These are phyloP conservation scores for Poecilobothrus nobilitatus DNA, from an alignment of 2,888 invertebrate genomes.

Conservation along the genomic window DNA sequence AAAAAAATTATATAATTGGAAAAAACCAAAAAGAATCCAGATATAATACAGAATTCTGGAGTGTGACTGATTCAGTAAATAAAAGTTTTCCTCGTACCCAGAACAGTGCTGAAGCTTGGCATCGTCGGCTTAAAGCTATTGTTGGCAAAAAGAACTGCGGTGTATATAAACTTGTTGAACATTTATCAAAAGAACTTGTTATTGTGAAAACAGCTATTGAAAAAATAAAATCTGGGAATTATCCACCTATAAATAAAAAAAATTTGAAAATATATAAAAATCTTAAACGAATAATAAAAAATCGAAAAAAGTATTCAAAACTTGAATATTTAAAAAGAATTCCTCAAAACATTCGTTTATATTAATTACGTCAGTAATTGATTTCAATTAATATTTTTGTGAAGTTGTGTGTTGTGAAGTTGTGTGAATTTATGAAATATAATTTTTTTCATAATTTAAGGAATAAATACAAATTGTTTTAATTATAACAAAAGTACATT, in stretches of 20 bases:
- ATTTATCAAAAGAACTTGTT: conserved; percentile 4
- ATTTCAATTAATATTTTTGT: too few relatives aligned
- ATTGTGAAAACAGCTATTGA: not conserved
- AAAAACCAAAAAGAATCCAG: not conserved
- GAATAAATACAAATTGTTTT: too few relatives aligned
- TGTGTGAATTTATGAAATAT: too few relatives aligned
- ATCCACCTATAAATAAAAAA: not conserved
- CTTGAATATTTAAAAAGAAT: too few relatives aligned
- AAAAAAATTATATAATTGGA: not conserved
- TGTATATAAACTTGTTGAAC: not conserved
- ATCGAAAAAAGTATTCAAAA: too few relatives aligned
- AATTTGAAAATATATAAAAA: too few relatives aligned
- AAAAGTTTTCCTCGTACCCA: conserved; percentile 6
- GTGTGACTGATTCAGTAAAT: not conserved
- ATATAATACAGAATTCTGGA: not conserved
- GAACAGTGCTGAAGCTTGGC: conserved; percentile 9
- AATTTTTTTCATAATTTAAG: too few relatives aligned
- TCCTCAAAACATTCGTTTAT: too few relatives aligned
- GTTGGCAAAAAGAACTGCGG: conserved; percentile 9
- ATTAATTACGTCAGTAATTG: too few relatives aligned
- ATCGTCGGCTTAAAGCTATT: conserved; percentile 10
- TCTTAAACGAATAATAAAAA: too few relatives aligned
- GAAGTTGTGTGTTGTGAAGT: too few relatives aligned
- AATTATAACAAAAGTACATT: too few relatives aligned
- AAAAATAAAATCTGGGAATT: not conserved